Evolutionary conservation across 1,140 invertebrate genomes (phyloP), one percentile per base, ranked within the genome.

Genomic region (silkworm (Bombyx mori)): DNA sequence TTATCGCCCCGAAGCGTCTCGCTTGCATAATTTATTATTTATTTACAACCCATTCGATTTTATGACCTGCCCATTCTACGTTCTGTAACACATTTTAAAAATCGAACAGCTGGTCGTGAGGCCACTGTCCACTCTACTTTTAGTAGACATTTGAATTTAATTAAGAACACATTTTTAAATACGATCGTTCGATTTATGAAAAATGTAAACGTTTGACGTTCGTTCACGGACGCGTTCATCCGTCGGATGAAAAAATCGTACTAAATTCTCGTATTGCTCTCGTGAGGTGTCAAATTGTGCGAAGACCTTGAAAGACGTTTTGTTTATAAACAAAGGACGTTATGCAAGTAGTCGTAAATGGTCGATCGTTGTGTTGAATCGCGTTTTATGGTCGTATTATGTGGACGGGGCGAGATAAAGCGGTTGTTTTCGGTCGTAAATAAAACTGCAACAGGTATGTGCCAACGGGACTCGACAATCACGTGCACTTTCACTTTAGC

Each of bases 371-470:
- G 78, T 74, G 69, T 73, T 78, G 72, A 82, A 77, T 75, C 68
- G 72, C 71, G 73, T 83, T 86, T 82, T 84, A 86, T 78, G 77
- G 75, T 63, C 75, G 77, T 70, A 80, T 82, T 82, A 81, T 83
- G 71, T 85, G 79, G 79, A 75, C 71, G 75, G 63, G 68, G 65
- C 69, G 77, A 86, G 81, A 86, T 86, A 82, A 83, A 82, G 78
- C 79, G 83, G 74, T 82, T 86, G 83, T 86, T 86, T 82, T 84
- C 78, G 82, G 73, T 84, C 83, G 77, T 84, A 86, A 86, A 86
- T 86, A 82, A 83, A 73, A 73, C 77, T 80, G 83, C 81, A 86
- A 86, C 83, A 86, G 83, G 83, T 86, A 86, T 69, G 61, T 77
- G 78, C 69, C 71, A 80, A 77, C 79, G 77, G 82, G 78, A 79